Evolutionary conservation across 2,113 vertebrate genomes (phyloP).

Genomic region (Polypterus senegalus): DNA sequence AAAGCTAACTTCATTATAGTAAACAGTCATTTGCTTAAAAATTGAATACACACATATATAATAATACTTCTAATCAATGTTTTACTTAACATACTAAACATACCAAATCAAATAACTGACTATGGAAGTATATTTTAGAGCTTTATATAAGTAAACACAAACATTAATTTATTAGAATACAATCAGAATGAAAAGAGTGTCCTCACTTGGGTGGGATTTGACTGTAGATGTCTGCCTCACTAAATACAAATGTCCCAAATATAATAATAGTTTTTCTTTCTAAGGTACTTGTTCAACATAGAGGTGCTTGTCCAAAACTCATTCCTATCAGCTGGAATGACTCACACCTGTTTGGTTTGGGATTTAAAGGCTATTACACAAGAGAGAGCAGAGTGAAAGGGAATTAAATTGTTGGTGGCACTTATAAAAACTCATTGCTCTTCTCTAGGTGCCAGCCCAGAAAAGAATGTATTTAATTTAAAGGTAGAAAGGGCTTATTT

Average conservation of each 20-base stretch:
- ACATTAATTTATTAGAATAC: conserved; percentile 24
- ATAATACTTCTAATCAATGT: conserved; percentile 15
- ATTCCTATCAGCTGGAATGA: no score
- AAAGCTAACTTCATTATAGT: conserved; percentile 23
- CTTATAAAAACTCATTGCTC: no score
- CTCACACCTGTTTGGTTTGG: no score
- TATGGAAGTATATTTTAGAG: conserved; percentile 18
- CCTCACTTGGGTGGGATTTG: background rate
- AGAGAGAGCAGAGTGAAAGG: no score
- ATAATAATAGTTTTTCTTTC: conserved; percentile 3
- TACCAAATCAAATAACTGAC: conserved; percentile 20
- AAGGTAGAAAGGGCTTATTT: no score
- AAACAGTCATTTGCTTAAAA: conserved; percentile 35
- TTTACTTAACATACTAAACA: conserved; percentile 20
- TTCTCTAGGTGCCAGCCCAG: no score
- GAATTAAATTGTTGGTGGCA: no score
- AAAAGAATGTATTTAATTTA: no score
- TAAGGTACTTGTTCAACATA: background rate
- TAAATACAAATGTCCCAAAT: background rate
- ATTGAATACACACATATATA: conserved; percentile 8
- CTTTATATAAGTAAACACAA: conserved; percentile 30
- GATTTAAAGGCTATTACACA: no score
- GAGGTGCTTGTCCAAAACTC: background rate
- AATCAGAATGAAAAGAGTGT: conserved; percentile 5
- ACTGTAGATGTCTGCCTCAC: background rate